These are phyloP conservation scores for Brachyistius frenatus DNA, from an alignment of 2,113 vertebrate genomes.

Conservation along the genomic window DNA sequence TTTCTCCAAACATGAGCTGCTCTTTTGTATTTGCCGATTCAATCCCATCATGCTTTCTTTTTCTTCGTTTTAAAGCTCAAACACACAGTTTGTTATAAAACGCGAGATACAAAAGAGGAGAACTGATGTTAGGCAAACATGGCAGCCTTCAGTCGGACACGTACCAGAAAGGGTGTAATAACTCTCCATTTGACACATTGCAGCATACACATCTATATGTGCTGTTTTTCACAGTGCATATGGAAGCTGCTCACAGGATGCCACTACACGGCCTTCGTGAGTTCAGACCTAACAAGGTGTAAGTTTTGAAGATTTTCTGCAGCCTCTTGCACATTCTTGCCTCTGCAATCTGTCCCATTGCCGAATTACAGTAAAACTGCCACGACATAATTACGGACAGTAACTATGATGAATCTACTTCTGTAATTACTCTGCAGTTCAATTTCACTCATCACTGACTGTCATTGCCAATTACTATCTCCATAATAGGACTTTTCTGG, in stretches of 20 bases:
- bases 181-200: slow-evolving; percentile 16
- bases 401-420: slow-evolving; percentile 89
- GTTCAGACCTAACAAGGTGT: not conserved
- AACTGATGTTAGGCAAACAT: slow-evolving; percentile 3
- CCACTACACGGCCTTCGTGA: not conserved
- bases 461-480: slow-evolving; percentile 88
- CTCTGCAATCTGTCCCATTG: slow-evolving; percentile 35
- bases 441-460: slow-evolving; percentile 88
- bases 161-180: not conserved
- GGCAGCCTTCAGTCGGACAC: not conserved
- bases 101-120: not conserved
- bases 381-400: slow-evolving; percentile 84
- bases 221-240: not conserved
- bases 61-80: not conserved
- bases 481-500: slow-evolving; percentile 81
- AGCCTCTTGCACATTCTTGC: slow-evolving; percentile 8
- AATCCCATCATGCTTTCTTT: not conserved
- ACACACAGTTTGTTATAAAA: slow-evolving; percentile 3
- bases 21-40: not conserved
- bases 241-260: not conserved
- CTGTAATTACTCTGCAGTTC: slow-evolving; percentile 86
- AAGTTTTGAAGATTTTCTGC: slow-evolving; percentile 8
- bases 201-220: not conserved
- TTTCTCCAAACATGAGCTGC: not conserved
- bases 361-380: slow-evolving; percentile 55